These are phyloP conservation scores for Notolabrus celidotus DNA, from an alignment of 2,797 vertebrate genomes.

Conservation along the genomic window DNA sequence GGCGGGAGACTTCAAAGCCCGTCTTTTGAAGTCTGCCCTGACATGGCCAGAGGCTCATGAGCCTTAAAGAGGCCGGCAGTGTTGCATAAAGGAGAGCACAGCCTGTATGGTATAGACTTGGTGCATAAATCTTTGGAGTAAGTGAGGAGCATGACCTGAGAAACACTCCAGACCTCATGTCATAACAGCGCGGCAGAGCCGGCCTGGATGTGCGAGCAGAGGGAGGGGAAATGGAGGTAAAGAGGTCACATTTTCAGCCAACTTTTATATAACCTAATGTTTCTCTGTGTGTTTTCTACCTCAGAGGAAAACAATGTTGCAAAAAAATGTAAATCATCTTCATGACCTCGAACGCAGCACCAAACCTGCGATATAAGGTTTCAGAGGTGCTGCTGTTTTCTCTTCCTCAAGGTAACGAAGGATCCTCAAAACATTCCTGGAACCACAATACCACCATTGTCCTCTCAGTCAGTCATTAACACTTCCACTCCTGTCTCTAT, in stretches of 20 bases:
- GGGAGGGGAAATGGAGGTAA: neutral
- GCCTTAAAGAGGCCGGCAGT: slow-evolving; percentile 38
- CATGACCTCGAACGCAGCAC: slow-evolving; percentile 6
- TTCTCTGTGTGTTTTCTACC: neutral
- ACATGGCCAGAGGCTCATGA: slow-evolving; percentile 45
- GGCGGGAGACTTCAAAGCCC: slow-evolving; percentile 58
- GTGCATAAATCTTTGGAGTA: slow-evolving; percentile 41
- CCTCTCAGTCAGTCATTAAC: slow-evolving; percentile 38
- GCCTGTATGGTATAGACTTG: slow-evolving; percentile 12
- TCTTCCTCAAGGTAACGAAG: slow-evolving; percentile 25
- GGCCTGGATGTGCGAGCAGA: neutral
- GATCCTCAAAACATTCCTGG: slow-evolving; percentile 47
- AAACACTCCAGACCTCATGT: slow-evolving; percentile 29
- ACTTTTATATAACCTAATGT: slow-evolving; percentile 10
- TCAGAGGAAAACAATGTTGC: slow-evolving; percentile 2
- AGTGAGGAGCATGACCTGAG: slow-evolving; percentile 21
- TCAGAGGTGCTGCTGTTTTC: slow-evolving; percentile 6
- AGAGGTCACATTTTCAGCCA: neutral
- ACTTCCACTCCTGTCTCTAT: slow-evolving; percentile 29
- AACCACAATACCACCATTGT: slow-evolving; percentile 60
- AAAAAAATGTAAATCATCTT: slow-evolving; percentile 36
- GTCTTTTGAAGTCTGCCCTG: slow-evolving; percentile 63
- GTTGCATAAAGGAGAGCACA: slow-evolving; percentile 29
- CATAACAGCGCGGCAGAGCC: slow-evolving; percentile 31
- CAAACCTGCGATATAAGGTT: slow-evolving; percentile 39